Conservation (phyloP, 2,888 invertebrate genomes). For the Lasioglossum leucozonium region DNA sequence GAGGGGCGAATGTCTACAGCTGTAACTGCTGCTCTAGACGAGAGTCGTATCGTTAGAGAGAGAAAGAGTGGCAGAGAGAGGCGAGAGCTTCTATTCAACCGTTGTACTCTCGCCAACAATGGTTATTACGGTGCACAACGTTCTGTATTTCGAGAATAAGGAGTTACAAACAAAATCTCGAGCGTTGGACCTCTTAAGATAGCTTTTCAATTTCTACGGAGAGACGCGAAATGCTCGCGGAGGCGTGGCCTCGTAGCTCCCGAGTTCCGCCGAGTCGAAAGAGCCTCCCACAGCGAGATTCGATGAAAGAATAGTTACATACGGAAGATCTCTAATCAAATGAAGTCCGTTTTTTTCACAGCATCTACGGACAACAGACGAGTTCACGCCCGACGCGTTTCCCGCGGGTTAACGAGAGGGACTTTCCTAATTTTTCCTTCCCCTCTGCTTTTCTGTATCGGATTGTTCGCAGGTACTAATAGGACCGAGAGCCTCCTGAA, state of each 20-base stretch:
- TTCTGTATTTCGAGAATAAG: neutral
- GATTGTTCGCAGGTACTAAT: neutral
- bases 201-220: too few species aligned
- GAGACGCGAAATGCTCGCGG: neutral
- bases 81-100: neutral
- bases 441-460: neutral
- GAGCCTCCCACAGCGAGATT: neutral
- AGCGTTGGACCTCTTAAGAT: too few species aligned
- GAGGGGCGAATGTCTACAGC: slow-evolving; percentile 1
- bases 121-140: neutral
- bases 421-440: neutral
- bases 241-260: neutral
- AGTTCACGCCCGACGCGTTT: neutral
- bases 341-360: neutral
- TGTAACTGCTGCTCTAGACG: neutral
- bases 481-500: neutral
- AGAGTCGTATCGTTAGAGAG: neutral
- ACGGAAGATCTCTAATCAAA: neutral
- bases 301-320: neutral
- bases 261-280: too few species aligned
- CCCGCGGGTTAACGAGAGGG: neutral
- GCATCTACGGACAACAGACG: neutral
- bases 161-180: neutral
- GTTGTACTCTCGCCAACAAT: neutral
- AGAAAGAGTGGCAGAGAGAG: neutral